These are phyloP conservation scores for Sitophilus oryzae DNA, from an alignment of 1,140 invertebrate species.

Conservation along the genomic window DNA sequence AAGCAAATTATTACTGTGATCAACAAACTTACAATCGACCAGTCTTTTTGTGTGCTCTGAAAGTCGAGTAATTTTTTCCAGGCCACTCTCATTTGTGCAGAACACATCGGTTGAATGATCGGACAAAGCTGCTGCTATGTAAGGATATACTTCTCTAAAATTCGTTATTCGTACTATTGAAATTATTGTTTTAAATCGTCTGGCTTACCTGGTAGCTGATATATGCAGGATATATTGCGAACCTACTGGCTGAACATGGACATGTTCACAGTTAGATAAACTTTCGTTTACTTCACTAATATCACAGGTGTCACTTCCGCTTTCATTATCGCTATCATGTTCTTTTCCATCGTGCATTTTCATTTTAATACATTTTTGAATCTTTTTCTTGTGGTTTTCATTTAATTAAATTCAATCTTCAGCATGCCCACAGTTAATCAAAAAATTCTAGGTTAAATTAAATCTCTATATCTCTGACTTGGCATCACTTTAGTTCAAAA, in stretches of 20 bases:
- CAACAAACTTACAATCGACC: slow-evolving; percentile 56
- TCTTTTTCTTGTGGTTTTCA: no score
- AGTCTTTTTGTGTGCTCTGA: slow-evolving; percentile 47
- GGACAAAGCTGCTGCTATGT: slow-evolving; percentile 28
- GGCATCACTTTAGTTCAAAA: no score
- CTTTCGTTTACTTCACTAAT: slow-evolving; percentile 15
- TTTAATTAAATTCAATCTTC: no score
- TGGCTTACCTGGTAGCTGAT: slow-evolving; percentile 30
- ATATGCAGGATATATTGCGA: slow-evolving; percentile 36
- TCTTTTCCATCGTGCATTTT: no score
- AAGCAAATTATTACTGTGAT: slow-evolving; percentile 53
- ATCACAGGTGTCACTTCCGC: background rate
- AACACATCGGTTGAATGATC: slow-evolving; percentile 30
- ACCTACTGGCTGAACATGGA: slow-evolving; percentile 12
- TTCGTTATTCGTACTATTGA: slow-evolving; percentile 2
- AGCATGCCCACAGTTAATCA: no score
- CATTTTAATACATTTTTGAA: no score
- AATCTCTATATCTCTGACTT: no score
- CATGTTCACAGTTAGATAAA: slow-evolving; percentile 13
- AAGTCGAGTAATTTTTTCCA: slow-evolving; percentile 41
- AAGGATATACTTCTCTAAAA: slow-evolving; percentile 29
- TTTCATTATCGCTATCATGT: background rate
- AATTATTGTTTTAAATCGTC: slow-evolving; percentile 5
- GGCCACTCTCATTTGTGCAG: slow-evolving; percentile 26
- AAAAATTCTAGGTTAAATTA: no score